Evolutionary conservation across 2,888 invertebrate species (phyloP), one percentile per base, ranked within the genome.

Genomic region (Drosophila paracracens): DNA sequence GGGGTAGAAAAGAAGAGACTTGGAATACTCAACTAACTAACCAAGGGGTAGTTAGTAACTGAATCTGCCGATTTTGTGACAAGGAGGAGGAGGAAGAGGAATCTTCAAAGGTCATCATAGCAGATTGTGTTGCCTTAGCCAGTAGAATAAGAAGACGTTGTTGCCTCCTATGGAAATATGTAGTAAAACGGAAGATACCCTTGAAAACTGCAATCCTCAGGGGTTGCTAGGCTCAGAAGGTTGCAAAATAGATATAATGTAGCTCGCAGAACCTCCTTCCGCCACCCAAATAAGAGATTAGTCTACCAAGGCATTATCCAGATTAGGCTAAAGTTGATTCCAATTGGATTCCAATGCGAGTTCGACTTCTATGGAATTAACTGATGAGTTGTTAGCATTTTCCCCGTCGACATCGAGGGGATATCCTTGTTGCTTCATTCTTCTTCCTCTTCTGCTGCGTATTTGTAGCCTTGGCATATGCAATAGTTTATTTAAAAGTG

Each of bases 401-500:
- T 38, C 27, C 13, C n/a, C 16, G 10, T n/a, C 25, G 21, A 21
- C 13, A 29, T 16, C 4, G 10, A 27, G 13, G 35, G 8, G 1
- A 25, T 33, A 25, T 29, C 27, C 21, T 31, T 21, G n/a, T 18
- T 27, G 36, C 10, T 29, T 31, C 16, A 25, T 50, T 51, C n/a
- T n/a, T 40, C 29, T 27, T 48, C 25, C 21, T 29, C 36, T 48
- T 31, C 46, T 38, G 43, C 31, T 46, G 57, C 68, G 38, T 35
- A 35, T 68, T 46, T 48, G 21, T 66, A 58, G 64, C 81, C 83
- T 80, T 83, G 81, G 54, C 80, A 71, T 74, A 77, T 86, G 78
- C 63, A 64, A 78, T 72, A 69, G 48, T 65, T 78, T 71, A 69
- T 66, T 68, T 73, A 54, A 76, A 66, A 65, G 48, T 64, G 63